Evolutionary conservation across 2,888 invertebrate genomes (phyloP).

Genomic region (Brachyptera putata): DNA sequence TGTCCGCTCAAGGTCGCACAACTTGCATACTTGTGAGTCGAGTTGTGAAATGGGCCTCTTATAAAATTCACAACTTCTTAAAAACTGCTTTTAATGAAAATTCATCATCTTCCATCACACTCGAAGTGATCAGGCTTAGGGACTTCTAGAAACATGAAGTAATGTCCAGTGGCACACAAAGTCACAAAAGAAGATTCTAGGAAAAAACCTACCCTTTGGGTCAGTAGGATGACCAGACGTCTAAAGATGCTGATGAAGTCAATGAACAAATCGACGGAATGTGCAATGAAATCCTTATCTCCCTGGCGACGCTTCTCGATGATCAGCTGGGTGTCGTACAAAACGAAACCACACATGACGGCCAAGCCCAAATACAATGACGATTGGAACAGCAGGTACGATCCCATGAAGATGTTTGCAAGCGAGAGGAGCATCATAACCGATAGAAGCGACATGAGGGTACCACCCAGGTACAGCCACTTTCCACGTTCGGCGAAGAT

Average conservation of each 20-base stretch:
- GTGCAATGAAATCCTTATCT: slow-evolving; percentile 87
- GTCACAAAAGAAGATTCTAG: no score
- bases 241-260: slow-evolving; percentile 94
- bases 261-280: slow-evolving; percentile 89
- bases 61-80: no score
- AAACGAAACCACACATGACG: slow-evolving; percentile 90
- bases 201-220: slow-evolving; percentile 69
- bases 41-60: no score
- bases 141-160: no score
- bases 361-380: slow-evolving; percentile 85
- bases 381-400: slow-evolving; percentile 69
- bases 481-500: slow-evolving; percentile 82
- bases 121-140: no score
- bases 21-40: no score
- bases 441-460: slow-evolving; percentile 76
- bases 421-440: slow-evolving; percentile 74
- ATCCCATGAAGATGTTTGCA: slow-evolving; percentile 82
- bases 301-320: slow-evolving; percentile 88
- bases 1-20: no score
- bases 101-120: no score
- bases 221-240: slow-evolving; percentile 81
- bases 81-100: no score
- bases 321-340: slow-evolving; percentile 96
- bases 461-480: slow-evolving; percentile 87
- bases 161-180: no score